Evolutionary conservation across 2,797 vertebrate genomes (phyloP).

Genomic region (Chloroceryle amazona): DNA sequence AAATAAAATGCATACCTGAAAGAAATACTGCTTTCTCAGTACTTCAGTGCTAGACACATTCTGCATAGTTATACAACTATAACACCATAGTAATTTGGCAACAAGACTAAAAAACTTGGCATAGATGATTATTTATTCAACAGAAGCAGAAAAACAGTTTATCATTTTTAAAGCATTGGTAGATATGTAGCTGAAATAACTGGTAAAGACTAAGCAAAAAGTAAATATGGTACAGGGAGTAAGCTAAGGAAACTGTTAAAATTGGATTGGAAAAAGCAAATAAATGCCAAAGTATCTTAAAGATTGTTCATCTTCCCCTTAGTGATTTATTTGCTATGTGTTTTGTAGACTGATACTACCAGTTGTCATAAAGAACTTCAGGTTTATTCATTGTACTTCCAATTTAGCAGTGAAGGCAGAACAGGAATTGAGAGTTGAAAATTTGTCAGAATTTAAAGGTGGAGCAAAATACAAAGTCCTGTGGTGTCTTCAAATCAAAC

Average conservation of each 20-base stretch:
- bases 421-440: not conserved
- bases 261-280: not conserved
- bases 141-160: not conserved
- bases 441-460: not conserved
- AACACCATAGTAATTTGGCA: not conserved
- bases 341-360: not conserved
- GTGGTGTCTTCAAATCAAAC: not conserved
- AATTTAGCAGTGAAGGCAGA: not conserved
- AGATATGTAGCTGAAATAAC: not conserved
- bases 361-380: not conserved
- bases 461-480: not conserved
- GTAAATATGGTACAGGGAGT: not conserved
- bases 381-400: not conserved
- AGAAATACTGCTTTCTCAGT: not conserved
- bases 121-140: not conserved
- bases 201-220: not conserved
- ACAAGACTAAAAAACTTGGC: not conserved
- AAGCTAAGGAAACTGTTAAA: not conserved
- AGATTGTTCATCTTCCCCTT: not conserved
- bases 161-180: not conserved
- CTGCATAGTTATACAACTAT: not conserved
- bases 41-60: not conserved
- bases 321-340: not conserved
- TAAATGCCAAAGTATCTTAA: not conserved
- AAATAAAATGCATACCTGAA: not conserved